A percentile compares a stretch with the other conserved stretches of the same genome.
Conservation (phyloP, 2,113 vertebrate species). For the Pteruthius melanotis region DNA sequence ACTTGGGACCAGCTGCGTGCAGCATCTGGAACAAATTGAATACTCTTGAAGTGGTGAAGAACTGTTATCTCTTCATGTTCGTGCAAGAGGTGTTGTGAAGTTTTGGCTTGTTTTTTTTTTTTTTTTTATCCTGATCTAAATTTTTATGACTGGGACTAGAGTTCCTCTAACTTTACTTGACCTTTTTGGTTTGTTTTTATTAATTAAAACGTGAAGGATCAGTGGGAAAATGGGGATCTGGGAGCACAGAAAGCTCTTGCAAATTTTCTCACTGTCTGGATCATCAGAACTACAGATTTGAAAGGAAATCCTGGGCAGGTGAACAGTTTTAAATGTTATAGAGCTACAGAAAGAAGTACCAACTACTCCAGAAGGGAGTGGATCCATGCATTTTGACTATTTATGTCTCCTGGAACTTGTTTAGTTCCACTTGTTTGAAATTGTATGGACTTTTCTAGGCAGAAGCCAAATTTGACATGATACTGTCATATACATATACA, state of each 20-base stretch:
- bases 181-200: neutral
- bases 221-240: neutral
- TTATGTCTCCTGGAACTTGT: neutral
- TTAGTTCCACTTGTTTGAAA: neutral
- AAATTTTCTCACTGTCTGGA: neutral
- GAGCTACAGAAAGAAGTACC: neutral
- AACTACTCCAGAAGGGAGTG: neutral
- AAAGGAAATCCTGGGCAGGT: neutral
- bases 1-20: neutral
- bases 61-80: neutral
- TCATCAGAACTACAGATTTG: neutral
- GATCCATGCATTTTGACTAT: neutral
- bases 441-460: neutral
- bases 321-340: neutral
- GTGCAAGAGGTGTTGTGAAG: neutral
- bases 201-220: neutral
- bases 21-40: neutral
- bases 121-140: neutral
- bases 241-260: neutral
- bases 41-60: neutral
- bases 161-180: neutral
- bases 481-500: too few species aligned
- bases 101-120: fast-evolving
- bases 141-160: neutral
- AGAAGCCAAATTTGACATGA: neutral